Evolutionary conservation across 2,113 vertebrate genomes (phyloP).

Genomic region (Macrotis lagotis): DNA sequence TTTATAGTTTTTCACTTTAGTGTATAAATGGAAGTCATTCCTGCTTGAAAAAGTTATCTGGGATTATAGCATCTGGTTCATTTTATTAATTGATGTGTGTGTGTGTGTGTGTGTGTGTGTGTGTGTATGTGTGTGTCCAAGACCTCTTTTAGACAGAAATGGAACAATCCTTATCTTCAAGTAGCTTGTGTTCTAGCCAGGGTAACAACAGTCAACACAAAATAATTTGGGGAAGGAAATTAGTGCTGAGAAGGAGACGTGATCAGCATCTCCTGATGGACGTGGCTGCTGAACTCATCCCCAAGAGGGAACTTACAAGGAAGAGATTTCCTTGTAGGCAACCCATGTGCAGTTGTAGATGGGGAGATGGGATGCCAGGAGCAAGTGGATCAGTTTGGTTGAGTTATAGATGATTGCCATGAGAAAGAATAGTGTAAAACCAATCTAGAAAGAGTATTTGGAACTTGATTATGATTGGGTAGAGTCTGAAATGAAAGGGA

Average conservation of each 20-base stretch:
- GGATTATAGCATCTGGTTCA: not conserved
- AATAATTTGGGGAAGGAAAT: not conserved
- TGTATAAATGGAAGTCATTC: not conserved
- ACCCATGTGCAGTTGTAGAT: not conserved
- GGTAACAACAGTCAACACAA: not conserved
- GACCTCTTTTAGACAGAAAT: not conserved
- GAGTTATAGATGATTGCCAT: not conserved
- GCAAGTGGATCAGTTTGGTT: not conserved
- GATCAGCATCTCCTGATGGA: not conserved
- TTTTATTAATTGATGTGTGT: not conserved
- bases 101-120: not conserved
- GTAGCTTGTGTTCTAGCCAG: not conserved
- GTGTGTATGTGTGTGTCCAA: not conserved
- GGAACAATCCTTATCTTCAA: not conserved
- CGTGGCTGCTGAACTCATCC: not conserved
- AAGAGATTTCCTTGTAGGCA: not conserved
- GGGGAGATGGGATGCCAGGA: not conserved
- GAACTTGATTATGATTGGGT: not conserved
- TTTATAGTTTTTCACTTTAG: not conserved
- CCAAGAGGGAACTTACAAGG: not conserved
- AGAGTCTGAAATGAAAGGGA: not conserved
- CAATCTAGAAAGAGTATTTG: not conserved
- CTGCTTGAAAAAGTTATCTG: not conserved
- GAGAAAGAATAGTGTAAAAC: not conserved
- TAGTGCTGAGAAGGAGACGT: not conserved